These are phyloP conservation scores for Cantharis nigra DNA, from an alignment of 2,888 invertebrate genomes.

Conservation along the genomic window DNA sequence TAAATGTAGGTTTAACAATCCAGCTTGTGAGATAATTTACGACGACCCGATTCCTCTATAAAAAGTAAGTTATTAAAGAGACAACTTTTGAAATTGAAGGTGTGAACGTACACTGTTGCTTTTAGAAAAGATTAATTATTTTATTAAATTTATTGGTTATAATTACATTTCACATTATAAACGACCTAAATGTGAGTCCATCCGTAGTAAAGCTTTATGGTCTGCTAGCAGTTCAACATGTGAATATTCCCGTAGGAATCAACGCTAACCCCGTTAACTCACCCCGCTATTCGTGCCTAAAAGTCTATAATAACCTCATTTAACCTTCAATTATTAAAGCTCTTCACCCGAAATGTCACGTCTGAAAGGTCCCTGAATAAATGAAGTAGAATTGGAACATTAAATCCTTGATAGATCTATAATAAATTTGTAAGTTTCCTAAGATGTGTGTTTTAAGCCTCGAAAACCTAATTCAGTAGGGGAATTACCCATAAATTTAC, in stretches of 20 bases:
- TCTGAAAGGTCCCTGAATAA: slow-evolving; percentile 24
- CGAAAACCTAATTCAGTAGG: not conserved
- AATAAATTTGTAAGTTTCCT: slow-evolving; percentile 5
- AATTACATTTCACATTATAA: slow-evolving; percentile 41
- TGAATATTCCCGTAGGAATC: slow-evolving; percentile 48
- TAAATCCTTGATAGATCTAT: slow-evolving; percentile 2
- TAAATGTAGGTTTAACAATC: not conserved
- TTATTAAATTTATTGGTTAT: slow-evolving; percentile 23
- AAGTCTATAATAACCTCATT: slow-evolving; percentile 30
- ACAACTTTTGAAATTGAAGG: not conserved
- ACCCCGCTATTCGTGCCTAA: slow-evolving; percentile 25
- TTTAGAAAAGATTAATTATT: slow-evolving; percentile 22
- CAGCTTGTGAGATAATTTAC: not conserved
- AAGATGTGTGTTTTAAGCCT: not conserved
- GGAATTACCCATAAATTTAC: not conserved
- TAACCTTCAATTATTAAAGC: slow-evolving; percentile 32
- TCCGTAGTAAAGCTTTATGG: slow-evolving; percentile 47
- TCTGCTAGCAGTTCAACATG: slow-evolving; percentile 50
- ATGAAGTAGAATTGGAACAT: slow-evolving; percentile 10
- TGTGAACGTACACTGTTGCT: slow-evolving; percentile 2
- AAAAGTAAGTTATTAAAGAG: not conserved
- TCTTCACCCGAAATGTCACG: slow-evolving; percentile 24
- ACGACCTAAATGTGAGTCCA: slow-evolving; percentile 47
- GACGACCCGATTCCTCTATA: not conserved
- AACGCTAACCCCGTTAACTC: slow-evolving; percentile 41